These are phyloP conservation scores for Leuciscus idus DNA, from an alignment of 2,113 vertebrate species.

Conservation along the genomic window DNA sequence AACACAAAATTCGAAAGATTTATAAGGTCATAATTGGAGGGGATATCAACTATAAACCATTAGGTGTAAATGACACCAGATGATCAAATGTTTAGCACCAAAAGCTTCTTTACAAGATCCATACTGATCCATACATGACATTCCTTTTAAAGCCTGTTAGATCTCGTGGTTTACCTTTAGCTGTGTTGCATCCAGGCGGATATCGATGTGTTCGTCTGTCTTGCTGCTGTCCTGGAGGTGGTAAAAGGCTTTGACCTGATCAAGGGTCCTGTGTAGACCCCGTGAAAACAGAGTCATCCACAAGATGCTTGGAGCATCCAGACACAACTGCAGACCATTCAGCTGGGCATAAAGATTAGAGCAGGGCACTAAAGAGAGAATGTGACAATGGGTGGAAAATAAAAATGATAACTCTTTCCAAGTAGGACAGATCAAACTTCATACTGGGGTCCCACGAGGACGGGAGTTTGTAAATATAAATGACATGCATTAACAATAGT, in stretches of 20 bases:
- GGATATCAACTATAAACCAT: no score
- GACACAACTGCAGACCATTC: slow-evolving; percentile 85
- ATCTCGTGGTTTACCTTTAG: slow-evolving; percentile 80
- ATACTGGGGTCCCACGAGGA: background rate
- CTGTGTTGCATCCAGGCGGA: slow-evolving; percentile 85
- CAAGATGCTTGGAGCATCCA: slow-evolving; percentile 88
- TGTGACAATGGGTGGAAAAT: background rate
- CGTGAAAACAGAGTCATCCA: slow-evolving; percentile 94
- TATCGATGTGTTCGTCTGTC: slow-evolving; percentile 86
- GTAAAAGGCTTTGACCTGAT: slow-evolving; percentile 96
- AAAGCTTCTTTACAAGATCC: background rate
- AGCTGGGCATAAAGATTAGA: slow-evolving; percentile 91
- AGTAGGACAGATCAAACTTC: background rate
- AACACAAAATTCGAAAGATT: no score
- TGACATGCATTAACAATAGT: background rate
- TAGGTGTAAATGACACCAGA: no score
- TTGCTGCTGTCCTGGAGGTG: slow-evolving; percentile 87
- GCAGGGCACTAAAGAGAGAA: slow-evolving; percentile 82
- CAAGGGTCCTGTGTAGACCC: slow-evolving; percentile 88
- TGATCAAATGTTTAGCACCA: background rate
- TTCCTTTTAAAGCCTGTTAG: background rate
- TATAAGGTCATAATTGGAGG: no score
- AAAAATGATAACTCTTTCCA: background rate
- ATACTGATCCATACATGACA: background rate
- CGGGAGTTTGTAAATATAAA: background rate